Evolutionary conservation across 2,888 invertebrate species (phyloP).

Genomic region (Onchidella celtica): DNA sequence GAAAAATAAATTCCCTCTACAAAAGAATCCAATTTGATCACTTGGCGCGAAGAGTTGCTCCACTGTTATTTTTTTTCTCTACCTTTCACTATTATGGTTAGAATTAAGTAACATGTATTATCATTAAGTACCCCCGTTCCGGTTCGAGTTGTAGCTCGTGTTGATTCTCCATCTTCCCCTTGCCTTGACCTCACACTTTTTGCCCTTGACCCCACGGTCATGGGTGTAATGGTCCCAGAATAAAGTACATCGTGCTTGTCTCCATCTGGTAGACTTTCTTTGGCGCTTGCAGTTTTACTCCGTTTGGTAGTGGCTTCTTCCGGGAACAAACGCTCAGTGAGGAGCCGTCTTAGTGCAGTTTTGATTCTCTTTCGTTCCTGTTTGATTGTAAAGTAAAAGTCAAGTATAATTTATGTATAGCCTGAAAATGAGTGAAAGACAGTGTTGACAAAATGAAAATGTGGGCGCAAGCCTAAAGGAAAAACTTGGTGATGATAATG

Average conservation of each 20-base stretch:
- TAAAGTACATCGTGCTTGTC: neutral
- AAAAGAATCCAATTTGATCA: too few species aligned
- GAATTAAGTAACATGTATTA: too few species aligned
- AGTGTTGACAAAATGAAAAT: too few species aligned
- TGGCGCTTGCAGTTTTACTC: neutral
- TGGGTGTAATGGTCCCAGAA: neutral
- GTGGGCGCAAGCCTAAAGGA: too few species aligned
- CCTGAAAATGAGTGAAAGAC: too few species aligned
- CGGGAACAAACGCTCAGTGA: slow-evolving; percentile 45
- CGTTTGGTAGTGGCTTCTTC: neutral
- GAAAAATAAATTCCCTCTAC: too few species aligned
- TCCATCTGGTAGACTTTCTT: neutral
- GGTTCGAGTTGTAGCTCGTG: neutral
- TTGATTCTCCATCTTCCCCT: neutral
- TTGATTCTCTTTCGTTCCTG: slow-evolving; percentile 37
- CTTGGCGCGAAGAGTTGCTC: too few species aligned
- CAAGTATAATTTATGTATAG: too few species aligned
- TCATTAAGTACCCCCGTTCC: neutral
- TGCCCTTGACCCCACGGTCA: slow-evolving; percentile 15
- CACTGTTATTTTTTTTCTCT: too few species aligned
- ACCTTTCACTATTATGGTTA: too few species aligned
- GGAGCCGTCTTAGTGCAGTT: slow-evolving; percentile 43
- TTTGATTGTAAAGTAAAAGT: neutral
- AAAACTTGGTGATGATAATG: too few species aligned
- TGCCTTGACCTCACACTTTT: neutral